These are phyloP conservation scores for Cyprinodon brontotheroides DNA, from an alignment of 2,113 vertebrate species.

Conservation along the genomic window DNA sequence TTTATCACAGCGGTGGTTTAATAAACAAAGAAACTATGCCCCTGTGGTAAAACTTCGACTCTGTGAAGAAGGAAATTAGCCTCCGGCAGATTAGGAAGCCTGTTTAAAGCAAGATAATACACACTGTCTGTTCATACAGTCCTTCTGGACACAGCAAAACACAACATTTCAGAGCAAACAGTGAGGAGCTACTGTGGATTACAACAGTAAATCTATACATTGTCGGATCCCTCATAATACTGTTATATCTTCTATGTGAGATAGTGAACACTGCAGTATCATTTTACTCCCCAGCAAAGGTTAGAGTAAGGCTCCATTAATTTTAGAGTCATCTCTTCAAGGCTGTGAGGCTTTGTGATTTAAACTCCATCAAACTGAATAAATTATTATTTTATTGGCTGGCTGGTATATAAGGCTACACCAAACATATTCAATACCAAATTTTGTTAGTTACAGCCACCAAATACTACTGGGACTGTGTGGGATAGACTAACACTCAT, in stretches of 20 bases:
- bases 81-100: slow-evolving; percentile 49
- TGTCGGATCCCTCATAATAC: not conserved
- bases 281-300: not conserved
- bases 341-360: not conserved
- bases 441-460: not conserved
- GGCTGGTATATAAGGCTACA: not conserved
- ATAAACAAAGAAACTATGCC: slow-evolving; percentile 42
- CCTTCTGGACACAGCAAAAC: slow-evolving; percentile 14
- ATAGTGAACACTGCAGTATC: not conserved
- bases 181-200: not conserved
- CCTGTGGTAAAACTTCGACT: slow-evolving; percentile 36
- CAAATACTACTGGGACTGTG: not conserved
- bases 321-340: not conserved
- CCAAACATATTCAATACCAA: not conserved
- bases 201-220: not conserved
- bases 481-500: not conserved
- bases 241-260: not conserved
- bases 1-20: slow-evolving; percentile 48
- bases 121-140: slow-evolving; percentile 27
- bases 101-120: slow-evolving; percentile 44
- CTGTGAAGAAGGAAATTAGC: slow-evolving; percentile 45
- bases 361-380: not conserved
- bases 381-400: not conserved
- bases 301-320: not conserved
- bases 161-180: slow-evolving; percentile 28